Evolutionary conservation across 2,113 vertebrate genomes (phyloP).

Genomic region (Acinonyx jubatus): DNA sequence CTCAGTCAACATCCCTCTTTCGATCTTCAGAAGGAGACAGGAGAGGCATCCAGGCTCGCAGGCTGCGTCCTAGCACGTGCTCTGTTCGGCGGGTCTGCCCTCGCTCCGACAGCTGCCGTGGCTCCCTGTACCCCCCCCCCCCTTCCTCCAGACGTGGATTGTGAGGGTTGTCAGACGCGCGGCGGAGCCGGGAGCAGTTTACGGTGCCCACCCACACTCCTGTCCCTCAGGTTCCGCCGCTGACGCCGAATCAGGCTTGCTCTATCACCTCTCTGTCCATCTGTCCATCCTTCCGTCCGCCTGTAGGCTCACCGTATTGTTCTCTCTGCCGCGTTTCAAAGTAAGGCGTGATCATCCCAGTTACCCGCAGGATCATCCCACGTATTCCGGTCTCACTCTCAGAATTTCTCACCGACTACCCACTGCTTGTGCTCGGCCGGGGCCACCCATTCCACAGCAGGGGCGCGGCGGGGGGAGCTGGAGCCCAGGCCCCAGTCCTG

Average conservation of each 20-base stretch:
- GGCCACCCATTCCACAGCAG: not conserved
- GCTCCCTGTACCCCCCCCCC: not conserved
- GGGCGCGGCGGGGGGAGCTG: not conserved
- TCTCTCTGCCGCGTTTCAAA: not conserved
- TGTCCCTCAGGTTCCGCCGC: fast-evolving
- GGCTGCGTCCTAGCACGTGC: fast-evolving
- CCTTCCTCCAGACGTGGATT: fast-evolving
- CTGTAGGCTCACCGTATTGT: fast-evolving
- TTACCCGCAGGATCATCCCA: not conserved
- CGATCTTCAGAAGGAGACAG: not conserved
- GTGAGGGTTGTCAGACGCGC: fast-evolving
- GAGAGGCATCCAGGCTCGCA: fast-evolving
- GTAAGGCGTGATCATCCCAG: too few species aligned
- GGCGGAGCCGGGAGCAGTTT: fast-evolving
- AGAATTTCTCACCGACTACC: not conserved
- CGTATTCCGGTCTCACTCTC: not conserved
- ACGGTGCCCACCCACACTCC: fast-evolving
- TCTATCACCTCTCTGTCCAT: fast-evolving
- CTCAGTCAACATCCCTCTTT: fast-evolving
- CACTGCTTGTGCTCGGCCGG: not conserved
- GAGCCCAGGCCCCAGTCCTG: not conserved
- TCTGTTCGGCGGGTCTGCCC: fast-evolving
- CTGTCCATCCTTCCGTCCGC: not conserved
- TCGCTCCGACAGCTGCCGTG: fast-evolving
- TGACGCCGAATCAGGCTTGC: fast-evolving